A percentile compares a stretch with the other conserved stretches of the same genome.
Conservation (phyloP, 1,140 invertebrate genomes). For the Ladona fulva region DNA sequence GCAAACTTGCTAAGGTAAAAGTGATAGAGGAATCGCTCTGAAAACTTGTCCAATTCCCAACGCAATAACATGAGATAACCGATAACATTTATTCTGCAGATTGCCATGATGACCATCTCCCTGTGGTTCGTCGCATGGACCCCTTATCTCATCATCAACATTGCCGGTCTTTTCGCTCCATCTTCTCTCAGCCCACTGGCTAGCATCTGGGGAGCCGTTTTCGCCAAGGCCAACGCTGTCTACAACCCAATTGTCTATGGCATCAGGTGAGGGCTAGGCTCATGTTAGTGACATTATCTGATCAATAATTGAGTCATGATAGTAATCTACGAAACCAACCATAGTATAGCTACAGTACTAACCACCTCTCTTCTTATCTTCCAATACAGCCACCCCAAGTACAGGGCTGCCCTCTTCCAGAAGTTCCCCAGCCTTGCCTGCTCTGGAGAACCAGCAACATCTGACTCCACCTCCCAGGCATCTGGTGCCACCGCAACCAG, state of each 20-base stretch:
- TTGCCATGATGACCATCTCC: constrained; percentile 61
- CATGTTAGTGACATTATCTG: too few relatives aligned
- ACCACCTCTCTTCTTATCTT: constrained; percentile 16
- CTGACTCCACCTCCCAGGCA: constrained; percentile 35
- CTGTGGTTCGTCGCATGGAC: constrained; percentile 71
- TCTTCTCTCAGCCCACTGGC: constrained; percentile 51
- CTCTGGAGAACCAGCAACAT: constrained; percentile 30
- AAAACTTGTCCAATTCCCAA: not conserved
- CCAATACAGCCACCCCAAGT: constrained; percentile 49
- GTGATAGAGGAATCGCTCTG: too few relatives aligned
- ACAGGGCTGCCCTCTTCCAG: constrained; percentile 51
- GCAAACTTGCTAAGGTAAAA: constrained; percentile 28
- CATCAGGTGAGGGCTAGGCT: constrained; percentile 39
- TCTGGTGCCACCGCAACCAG: not conserved
- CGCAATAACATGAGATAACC: too few relatives aligned
- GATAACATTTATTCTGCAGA: constrained; percentile 33
- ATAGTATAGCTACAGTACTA: too few relatives aligned
- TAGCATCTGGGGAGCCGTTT: constrained; percentile 57
- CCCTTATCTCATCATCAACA: constrained; percentile 62
- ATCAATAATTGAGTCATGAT: too few relatives aligned
- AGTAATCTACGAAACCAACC: too few relatives aligned
- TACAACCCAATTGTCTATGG: constrained; percentile 62
- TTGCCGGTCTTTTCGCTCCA: constrained; percentile 52
- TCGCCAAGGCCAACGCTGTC: constrained; percentile 55
- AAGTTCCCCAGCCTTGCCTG: constrained; percentile 61